phyloP scores from a whole-genome alignment of 2,113 vertebrate species.

The Cavia aperea region DNA sequence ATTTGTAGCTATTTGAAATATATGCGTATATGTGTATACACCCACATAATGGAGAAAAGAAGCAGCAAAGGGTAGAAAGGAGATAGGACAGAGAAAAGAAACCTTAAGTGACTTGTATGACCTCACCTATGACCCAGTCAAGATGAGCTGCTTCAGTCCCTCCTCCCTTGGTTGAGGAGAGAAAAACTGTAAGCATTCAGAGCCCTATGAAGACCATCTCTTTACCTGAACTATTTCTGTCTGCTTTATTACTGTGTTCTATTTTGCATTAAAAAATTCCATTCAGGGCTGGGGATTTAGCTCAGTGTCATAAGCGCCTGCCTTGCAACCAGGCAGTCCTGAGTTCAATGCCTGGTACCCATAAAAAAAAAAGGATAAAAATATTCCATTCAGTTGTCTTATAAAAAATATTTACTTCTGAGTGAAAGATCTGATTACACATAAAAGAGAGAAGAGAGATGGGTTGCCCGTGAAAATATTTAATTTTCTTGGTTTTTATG shows the following conservation, averaged over 20 bases:
- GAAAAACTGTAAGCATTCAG: not conserved
- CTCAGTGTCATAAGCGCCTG: too few species aligned
- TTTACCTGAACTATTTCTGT: not conserved
- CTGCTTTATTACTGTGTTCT: not conserved
- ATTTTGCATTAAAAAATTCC: not conserved
- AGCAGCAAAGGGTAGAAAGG: not conserved
- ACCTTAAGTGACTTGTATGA: not conserved
- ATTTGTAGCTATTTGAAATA: not conserved
- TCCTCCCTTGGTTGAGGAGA: not conserved
- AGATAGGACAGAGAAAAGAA: not conserved
- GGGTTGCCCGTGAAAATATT: conserved; percentile 33
- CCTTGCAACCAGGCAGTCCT: too few species aligned
- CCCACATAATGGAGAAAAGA: not conserved
- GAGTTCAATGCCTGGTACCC: too few species aligned
- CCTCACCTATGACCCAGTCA: not conserved
- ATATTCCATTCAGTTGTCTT: conserved; percentile 38
- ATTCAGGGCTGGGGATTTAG: too few species aligned
- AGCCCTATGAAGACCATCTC: not conserved
- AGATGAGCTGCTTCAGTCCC: accelerated
- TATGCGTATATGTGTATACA: not conserved
- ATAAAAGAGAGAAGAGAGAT: conserved; percentile 41
- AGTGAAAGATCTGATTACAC: conserved; percentile 36
- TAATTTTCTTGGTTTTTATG: conserved; percentile 31
- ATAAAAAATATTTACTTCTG: conserved; percentile 37
- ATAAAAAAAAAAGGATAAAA: not conserved